phyloP scores from a whole-genome alignment of 1,140 invertebrate species.

The Rhagoletis zephyria region DNA sequence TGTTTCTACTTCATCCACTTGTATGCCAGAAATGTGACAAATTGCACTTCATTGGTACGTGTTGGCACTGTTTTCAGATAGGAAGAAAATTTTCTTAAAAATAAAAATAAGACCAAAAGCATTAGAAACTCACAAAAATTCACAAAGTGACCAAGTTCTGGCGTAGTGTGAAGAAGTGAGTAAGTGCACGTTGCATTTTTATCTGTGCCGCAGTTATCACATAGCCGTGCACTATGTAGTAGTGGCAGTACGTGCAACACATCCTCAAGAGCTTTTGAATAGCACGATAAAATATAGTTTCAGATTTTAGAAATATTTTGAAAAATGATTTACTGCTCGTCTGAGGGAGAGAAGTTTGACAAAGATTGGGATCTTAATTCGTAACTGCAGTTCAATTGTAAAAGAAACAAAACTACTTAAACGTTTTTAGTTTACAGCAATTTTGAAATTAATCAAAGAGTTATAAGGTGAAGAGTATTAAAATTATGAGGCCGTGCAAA shows the following conservation, averaged over 20 bases:
- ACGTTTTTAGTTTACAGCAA: no score
- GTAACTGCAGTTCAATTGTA: neutral
- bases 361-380: neutral
- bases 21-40: slow-evolving; percentile 38
- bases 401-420: neutral
- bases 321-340: neutral
- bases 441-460: no score
- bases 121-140: no score
- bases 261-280: neutral
- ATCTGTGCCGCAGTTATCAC: neutral
- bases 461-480: no score
- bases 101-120: no score
- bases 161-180: neutral
- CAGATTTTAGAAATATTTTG: neutral
- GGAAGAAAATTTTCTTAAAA: neutral
- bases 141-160: neutral
- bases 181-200: slow-evolving; percentile 34
- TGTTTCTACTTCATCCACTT: slow-evolving; percentile 34
- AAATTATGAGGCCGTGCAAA: no score
- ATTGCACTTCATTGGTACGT: slow-evolving; percentile 47
- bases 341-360: neutral
- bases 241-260: neutral
- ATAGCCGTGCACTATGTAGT: neutral
- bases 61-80: neutral
- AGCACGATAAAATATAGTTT: neutral